Conservation (phyloP, 2,888 invertebrate genomes). For the Chymomyza amoena region DNA sequence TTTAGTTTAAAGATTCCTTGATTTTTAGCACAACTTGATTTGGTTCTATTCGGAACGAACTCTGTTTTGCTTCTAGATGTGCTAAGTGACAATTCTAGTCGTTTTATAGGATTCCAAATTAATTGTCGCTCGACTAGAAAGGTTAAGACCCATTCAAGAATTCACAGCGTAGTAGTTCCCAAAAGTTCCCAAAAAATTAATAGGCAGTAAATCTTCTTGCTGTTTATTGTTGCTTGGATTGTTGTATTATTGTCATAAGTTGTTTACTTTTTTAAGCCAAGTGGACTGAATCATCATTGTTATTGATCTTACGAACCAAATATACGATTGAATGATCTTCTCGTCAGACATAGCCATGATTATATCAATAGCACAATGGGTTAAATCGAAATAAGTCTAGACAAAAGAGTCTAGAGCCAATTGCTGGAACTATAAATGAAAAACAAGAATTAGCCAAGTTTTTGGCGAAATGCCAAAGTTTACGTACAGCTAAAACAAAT, state of each 20-base stretch:
- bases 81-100: slow-evolving; percentile 20
- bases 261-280: background rate
- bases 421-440: background rate
- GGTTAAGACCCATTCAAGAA: slow-evolving; percentile 43
- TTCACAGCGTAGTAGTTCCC: background rate
- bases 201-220: background rate
- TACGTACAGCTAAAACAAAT: no score
- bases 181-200: background rate
- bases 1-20: slow-evolving; percentile 17
- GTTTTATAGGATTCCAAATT: slow-evolving; percentile 57
- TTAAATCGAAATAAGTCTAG: background rate
- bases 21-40: background rate
- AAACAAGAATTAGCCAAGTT: no score
- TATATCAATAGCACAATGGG: background rate
- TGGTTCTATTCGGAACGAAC: slow-evolving; percentile 35
- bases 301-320: background rate
- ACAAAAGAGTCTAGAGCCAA: background rate
- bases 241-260: background rate
- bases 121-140: slow-evolving; percentile 37
- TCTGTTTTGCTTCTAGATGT: slow-evolving; percentile 25
- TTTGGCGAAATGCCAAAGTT: no score
- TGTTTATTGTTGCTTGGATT: background rate
- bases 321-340: background rate
- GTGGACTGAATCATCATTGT: background rate
- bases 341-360: background rate